Percentiles rank a stretch among this genome's conserved stretches.
Evolutionary conservation across 2,113 vertebrate species (phyloP).

Genomic region (Sterna hirundo): DNA sequence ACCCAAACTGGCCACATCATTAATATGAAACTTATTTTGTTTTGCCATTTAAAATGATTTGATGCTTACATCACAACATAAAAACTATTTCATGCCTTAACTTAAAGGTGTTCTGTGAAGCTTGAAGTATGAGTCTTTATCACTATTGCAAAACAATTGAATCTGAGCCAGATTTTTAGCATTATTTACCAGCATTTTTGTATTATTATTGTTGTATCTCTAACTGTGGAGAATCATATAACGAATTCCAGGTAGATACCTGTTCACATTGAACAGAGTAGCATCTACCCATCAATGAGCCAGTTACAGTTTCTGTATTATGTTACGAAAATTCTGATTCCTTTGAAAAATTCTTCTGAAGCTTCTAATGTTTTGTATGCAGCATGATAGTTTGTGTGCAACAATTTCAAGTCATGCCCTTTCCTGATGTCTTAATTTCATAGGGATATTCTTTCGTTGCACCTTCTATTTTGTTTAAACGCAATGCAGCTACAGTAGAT

Average conservation of each 20-base stretch:
- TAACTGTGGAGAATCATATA: conserved; percentile 28
- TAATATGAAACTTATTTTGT: background rate
- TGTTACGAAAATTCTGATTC: background rate
- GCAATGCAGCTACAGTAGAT: conserved; percentile 91
- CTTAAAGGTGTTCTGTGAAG: background rate
- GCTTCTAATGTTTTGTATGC: conserved; percentile 63
- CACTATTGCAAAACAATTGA: background rate
- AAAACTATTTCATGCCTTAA: background rate
- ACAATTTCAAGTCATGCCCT: conserved; percentile 46
- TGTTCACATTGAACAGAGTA: background rate
- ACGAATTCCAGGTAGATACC: conserved; percentile 3
- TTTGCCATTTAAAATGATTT: background rate
- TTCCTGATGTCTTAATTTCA: conserved; percentile 38
- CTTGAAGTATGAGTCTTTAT: background rate
- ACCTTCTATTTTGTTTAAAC: conserved; percentile 96
- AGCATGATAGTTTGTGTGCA: conserved; percentile 7
- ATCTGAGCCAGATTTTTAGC: background rate
- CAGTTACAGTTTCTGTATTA: background rate
- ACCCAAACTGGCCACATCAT: background rate
- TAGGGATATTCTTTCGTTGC: conserved; percentile 98
- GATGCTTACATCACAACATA: background rate
- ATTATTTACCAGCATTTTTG: background rate
- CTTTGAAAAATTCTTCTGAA: conserved; percentile 72
- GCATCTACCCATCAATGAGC: background rate
- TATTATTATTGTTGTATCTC: background rate